These are phyloP conservation scores for Catocala fraxini DNA, from an alignment of 2,888 invertebrate genomes.

Conservation along the genomic window DNA sequence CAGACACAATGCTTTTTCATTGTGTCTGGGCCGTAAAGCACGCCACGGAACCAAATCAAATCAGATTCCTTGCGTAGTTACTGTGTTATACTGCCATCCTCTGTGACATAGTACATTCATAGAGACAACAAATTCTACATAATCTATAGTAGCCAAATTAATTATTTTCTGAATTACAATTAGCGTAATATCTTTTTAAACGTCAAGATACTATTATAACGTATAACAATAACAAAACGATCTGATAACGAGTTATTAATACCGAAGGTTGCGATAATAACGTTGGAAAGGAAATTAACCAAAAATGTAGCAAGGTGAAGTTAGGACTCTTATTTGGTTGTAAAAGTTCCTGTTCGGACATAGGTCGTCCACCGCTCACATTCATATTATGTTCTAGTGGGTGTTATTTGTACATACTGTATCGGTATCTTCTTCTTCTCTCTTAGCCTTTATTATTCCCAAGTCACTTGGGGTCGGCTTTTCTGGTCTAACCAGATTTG, in stretches of 20 bases:
- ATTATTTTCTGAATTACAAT: not conserved
- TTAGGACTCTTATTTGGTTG: conserved; percentile 14
- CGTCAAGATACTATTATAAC: conserved; percentile 34
- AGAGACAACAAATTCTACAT: too few relatives aligned
- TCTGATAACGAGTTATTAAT: conserved; percentile 48
- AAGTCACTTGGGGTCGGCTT: too few relatives aligned
- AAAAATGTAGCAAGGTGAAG: conserved; percentile 27
- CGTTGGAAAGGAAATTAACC: conserved; percentile 40
- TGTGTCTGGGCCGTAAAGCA: too few relatives aligned
- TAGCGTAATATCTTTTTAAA: conserved; percentile 2
- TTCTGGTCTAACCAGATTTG: too few relatives aligned
- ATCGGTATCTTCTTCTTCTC: too few relatives aligned
- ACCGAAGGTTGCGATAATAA: conserved; percentile 34
- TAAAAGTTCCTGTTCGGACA: conserved; percentile 18
- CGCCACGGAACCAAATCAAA: too few relatives aligned
- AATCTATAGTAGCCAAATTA: not conserved
- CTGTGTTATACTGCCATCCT: too few relatives aligned
- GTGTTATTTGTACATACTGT: not conserved
- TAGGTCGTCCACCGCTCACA: conserved; percentile 3
- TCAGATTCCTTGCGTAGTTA: too few relatives aligned
- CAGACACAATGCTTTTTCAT: too few relatives aligned
- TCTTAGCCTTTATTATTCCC: too few relatives aligned
- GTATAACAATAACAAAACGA: conserved; percentile 33
- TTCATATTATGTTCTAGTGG: not conserved
- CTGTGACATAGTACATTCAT: too few relatives aligned